Evolutionary conservation across 2,113 vertebrate species (phyloP).

Genomic region (Eurypyga helias): DNA sequence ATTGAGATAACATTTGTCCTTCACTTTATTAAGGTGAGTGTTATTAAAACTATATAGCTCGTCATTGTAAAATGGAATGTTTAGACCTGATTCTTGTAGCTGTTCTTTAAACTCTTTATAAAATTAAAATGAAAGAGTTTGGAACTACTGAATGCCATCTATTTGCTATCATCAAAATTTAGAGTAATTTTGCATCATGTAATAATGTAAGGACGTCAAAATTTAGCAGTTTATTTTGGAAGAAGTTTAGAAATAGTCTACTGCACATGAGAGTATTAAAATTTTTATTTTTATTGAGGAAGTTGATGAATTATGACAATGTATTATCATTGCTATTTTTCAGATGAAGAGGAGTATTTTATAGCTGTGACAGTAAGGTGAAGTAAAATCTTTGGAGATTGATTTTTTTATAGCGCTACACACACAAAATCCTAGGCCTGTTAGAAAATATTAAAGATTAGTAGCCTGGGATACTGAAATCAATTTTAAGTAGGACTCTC

Average conservation of each 20-base stretch:
- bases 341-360: neutral
- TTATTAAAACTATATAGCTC: neutral
- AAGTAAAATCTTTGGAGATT: neutral
- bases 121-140: neutral
- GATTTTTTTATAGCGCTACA: neutral
- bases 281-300: neutral
- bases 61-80: neutral
- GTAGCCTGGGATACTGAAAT: neutral
- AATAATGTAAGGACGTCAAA: rapidly evolving
- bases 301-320: neutral
- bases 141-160: neutral
- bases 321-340: rapidly evolving
- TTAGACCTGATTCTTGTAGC: neutral
- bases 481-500: neutral
- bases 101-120: neutral
- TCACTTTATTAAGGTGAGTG: neutral
- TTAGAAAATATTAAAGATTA: neutral
- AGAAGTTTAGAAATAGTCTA: neutral
- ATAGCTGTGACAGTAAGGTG: neutral
- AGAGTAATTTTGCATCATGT: neutral
- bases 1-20: neutral
- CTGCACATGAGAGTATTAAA: neutral
- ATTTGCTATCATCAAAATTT: neutral
- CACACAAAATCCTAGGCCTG: neutral
- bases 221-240: neutral